These are phyloP conservation scores for Chrysaora quinquecirrha DNA, from an alignment of 30 jellyfish, hydroid and myxozoan genomes.

Conservation along the genomic window DNA sequence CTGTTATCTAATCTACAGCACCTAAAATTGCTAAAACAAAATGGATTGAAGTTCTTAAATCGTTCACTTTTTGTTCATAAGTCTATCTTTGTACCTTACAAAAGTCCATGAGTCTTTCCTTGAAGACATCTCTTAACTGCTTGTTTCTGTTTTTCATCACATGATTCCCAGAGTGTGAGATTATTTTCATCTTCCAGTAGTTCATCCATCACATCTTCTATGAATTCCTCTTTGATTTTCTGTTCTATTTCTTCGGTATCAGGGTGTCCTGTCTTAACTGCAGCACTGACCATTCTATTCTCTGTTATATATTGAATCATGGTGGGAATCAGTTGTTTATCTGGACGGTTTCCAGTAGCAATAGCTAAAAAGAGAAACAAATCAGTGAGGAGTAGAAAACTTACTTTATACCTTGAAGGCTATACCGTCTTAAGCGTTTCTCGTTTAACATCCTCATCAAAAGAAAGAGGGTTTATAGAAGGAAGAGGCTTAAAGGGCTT, in stretches of 20 bases:
- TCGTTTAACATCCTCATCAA: too few species aligned
- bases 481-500: too few species aligned
- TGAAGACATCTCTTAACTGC: constrained; percentile 61
- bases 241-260: constrained; percentile 33
- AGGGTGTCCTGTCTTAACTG: constrained; percentile 63
- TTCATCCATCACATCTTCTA: constrained; percentile 35
- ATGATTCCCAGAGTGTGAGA: constrained; percentile 70
- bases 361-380: background rate
- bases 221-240: constrained; percentile 34
- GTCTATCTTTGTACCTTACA: too few species aligned
- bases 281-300: constrained; percentile 50
- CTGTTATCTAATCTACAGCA: too few species aligned
- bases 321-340: constrained; percentile 40
- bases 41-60: too few species aligned
- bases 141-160: constrained; percentile 60
- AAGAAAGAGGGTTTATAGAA: too few species aligned
- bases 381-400: too few species aligned
- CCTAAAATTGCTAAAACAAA: too few species aligned
- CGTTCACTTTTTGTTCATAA: too few species aligned
- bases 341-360: constrained; percentile 65
- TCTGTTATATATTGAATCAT: constrained; percentile 53
- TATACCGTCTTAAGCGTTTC: too few species aligned
- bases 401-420: too few species aligned
- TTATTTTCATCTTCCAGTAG: constrained; percentile 50
- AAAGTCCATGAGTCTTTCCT: constrained; percentile 73